Percentiles rank a stretch among this genome's conserved stretches.
Conservation (phyloP, 23 tunicate species). For the Botrylloides violaceus region DNA sequence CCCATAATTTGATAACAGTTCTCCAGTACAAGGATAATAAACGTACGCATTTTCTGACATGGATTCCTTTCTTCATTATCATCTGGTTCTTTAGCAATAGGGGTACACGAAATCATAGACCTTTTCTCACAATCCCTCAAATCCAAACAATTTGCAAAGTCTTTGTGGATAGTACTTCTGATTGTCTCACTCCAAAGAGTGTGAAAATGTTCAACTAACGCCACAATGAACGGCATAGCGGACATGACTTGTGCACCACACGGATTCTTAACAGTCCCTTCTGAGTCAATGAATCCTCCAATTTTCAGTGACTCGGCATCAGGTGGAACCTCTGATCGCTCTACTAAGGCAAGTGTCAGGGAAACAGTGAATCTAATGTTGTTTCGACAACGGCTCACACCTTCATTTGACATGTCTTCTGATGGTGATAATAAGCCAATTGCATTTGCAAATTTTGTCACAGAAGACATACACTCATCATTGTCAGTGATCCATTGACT, state of each 20-base stretch:
- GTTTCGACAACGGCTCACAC: not conserved
- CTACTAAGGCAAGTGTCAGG: conserved; percentile 27
- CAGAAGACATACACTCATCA: conserved; percentile 11
- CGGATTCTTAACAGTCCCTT: conserved; percentile 31
- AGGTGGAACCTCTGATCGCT: conserved; percentile 26
- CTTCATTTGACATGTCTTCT: not conserved
- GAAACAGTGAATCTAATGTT: conserved; percentile 25
- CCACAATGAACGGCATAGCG: conserved; percentile 39
- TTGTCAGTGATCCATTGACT: conserved; percentile 3
- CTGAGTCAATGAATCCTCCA: conserved; percentile 30
- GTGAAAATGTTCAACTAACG: conserved; percentile 27
- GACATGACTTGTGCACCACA: conserved; percentile 19
- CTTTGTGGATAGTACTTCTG: conserved; percentile 12
- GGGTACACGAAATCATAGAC: conserved; percentile 20
- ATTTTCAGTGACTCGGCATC: conserved; percentile 1
- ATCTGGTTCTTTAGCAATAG: not conserved
- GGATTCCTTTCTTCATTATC: conserved; percentile 26
- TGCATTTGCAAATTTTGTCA: conserved; percentile 46
- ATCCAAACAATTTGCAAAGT: conserved; percentile 35
- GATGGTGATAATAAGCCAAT: conserved; percentile 26
- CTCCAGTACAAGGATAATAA: conserved; percentile 32
- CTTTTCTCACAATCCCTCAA: conserved; percentile 45
- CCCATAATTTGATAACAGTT: conserved; percentile 57
- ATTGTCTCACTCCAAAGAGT: conserved; percentile 38
- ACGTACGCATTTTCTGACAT: conserved; percentile 58